Evolutionary conservation across 2,797 vertebrate species (phyloP), one percentile per base, ranked within the genome.

Genomic region (Coregonus sp.): DNA sequence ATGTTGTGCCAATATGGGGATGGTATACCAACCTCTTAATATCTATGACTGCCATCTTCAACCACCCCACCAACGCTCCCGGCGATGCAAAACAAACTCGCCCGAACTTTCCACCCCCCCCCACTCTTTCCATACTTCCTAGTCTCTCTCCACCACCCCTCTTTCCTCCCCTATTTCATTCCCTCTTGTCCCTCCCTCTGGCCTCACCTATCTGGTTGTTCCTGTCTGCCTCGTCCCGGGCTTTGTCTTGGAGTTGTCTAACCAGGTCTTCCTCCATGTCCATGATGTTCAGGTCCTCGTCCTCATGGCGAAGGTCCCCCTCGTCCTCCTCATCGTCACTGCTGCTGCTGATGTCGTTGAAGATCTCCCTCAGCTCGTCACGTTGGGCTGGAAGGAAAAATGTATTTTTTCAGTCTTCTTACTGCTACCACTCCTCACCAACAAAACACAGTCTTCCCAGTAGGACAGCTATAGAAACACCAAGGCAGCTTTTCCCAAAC

Each of bases 341-440:
- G 92, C 97, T 98, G 92, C 98, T 99, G 93, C 98, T 99, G 88
- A 99, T 97, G 85, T 99, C 97, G 35, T 99, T 98, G 90, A 99
- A 99, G 91, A 99, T 98, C 91, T 99, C 96, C 56, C 96, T 94
- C 80, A 99, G 93, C 54, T 99, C 98, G 6, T 98, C 98, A 0
- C 94, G 96, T 83, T 96, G 98, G 83, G 90, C 95, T 95, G 85
- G 1, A 67, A 31, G 31, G 4, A 67, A 31, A 47, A 47, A 25
- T 25, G 25, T 25, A 25, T 25, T 25, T 25, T 25, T 47, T 47
- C 40, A 11, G 40, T 47, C 40, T 47, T 47, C 40, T 9, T 2
- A 11, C 40, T 47, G 40, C 9, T 7, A 47, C 40, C 40, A 47
- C 40, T 47, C 40, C 2, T 11, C 40, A 47, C 40, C 40, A 47